Percentiles rank a stretch among this genome's conserved stretches.
Evolutionary conservation across 2,113 vertebrate genomes (phyloP).

Genomic region (Crotalus helleri): DNA sequence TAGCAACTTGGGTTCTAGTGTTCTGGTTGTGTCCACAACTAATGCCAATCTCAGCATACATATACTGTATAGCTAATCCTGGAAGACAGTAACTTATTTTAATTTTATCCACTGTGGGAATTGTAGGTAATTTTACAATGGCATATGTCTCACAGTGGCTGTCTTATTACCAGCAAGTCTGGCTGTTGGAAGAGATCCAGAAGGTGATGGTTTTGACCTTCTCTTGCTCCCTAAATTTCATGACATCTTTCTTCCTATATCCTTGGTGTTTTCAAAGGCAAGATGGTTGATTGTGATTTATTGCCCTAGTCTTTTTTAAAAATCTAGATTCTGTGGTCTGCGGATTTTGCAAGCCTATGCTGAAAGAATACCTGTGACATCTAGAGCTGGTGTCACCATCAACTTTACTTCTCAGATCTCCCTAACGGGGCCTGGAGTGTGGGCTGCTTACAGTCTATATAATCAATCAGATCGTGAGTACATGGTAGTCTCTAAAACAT

Average conservation of each 20-base stretch:
- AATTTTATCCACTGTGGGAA: neutral
- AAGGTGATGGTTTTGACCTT: neutral
- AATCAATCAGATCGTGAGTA: conserved; percentile 90
- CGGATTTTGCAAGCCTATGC: conserved; percentile 80
- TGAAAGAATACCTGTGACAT: conserved; percentile 76
- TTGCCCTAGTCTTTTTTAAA: neutral
- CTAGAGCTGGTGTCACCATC: conserved; percentile 71
- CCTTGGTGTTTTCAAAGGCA: neutral
- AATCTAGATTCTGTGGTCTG: conserved; percentile 81
- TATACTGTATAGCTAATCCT: neutral
- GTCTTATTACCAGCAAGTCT: neutral
- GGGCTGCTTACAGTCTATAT: conserved; percentile 82
- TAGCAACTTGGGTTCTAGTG: neutral
- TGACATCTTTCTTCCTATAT: rapidly evolving
- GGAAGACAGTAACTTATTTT: neutral
- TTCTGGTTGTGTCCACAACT: no score
- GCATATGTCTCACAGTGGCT: neutral
- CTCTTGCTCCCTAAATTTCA: neutral
- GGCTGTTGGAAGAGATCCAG: neutral
- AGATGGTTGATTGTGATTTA: neutral
- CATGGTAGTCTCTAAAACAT: neutral
- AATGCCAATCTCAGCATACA: neutral
- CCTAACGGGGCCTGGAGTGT: conserved; percentile 86
- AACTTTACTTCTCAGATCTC: conserved; percentile 85
- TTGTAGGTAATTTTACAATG: neutral